phyloP scores from a whole-genome alignment of 1,140 invertebrate species.

The Triops longicaudatus region DNA sequence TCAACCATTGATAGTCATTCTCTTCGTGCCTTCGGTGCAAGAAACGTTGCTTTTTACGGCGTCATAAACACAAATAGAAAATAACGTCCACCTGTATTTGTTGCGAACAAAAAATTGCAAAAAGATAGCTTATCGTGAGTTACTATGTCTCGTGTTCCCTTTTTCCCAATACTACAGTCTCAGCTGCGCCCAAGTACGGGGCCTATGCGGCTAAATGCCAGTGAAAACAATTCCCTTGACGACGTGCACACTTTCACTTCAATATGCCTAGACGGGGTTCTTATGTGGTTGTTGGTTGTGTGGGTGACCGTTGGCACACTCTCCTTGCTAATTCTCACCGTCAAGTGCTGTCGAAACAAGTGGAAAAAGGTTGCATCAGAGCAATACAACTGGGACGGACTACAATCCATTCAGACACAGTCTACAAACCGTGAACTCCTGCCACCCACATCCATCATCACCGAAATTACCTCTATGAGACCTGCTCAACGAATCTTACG shows the following conservation, averaged over 20 bases:
- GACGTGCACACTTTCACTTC: not conserved
- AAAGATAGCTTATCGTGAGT: not conserved
- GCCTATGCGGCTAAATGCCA: not conserved
- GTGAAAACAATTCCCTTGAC: not conserved
- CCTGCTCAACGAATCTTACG: not conserved
- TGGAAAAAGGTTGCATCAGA: constrained; percentile 22
- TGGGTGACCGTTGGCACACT: constrained; percentile 26
- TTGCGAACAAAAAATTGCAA: not conserved
- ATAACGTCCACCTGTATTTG: no score
- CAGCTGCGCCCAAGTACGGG: not conserved
- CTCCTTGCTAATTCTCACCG: constrained; percentile 17
- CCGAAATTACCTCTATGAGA: not conserved
- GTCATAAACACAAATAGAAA: not conserved
- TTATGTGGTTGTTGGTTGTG: constrained; percentile 21
- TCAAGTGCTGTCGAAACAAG: constrained; percentile 24
- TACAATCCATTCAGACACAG: constrained; percentile 17
- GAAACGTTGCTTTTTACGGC: not conserved
- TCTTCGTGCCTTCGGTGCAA: not conserved
- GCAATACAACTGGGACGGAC: constrained; percentile 25
- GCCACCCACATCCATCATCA: not conserved
- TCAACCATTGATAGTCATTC: not conserved
- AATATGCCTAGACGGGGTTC: constrained; percentile 27
- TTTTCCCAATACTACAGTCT: not conserved
- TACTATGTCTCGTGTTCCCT: not conserved
- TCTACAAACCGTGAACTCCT: not conserved